Base-by-base conservation (phyloP, 2,888 invertebrate genomes). In the Dinocampus coccinellae region DNA sequence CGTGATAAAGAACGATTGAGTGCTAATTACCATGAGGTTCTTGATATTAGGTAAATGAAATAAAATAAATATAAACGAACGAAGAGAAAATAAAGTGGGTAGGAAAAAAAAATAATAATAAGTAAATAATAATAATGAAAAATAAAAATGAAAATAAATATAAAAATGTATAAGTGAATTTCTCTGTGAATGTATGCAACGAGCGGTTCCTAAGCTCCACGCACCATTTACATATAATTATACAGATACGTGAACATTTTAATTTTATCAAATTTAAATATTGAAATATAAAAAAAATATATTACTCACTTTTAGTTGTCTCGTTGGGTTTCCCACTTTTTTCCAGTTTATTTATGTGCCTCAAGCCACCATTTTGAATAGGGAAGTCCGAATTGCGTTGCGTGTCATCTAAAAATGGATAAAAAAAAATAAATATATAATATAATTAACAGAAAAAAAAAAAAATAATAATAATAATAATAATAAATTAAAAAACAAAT, bases 391-490 rank as follows among this genome's bases (percentile, higher is more conserved):
- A 75, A 24, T 82, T 81, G 64, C 77, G 76, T 72, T 80, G 85
- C 73, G 83, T 79, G 78, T 84, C 84, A 86, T 85, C 87, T 87
- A 80, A 67, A 85, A 85, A 69, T 72, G 34, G 61, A 68, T n/a
- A 73, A 66, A 65, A 42, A 60, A 16, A 61, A 58, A 36, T 39
- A 47, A 47, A 34, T 62, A 55, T 57, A 20, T 39, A n/a, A 42
- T 11, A n/a, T 13, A 1, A n/a, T n/a, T n/a, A n/a, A n/a, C n/a
- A n/a, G n/a, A n/a, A n/a, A n/a, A n/a, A n/a, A n/a, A n/a, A n/a
- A n/a, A n/a, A n/a, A n/a, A n/a, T n/a, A n/a, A n/a, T n/a, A n/a
- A n/a, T n/a, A n/a, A n/a, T n/a, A n/a, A n/a, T n/a, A n/a, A n/a
- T n/a, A n/a, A n/a, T n/a, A n/a, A n/a, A n/a, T n/a, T n/a, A n/a